Base-by-base conservation (phyloP, 1,140 invertebrate genomes). In the Papilio dardanus region DNA sequence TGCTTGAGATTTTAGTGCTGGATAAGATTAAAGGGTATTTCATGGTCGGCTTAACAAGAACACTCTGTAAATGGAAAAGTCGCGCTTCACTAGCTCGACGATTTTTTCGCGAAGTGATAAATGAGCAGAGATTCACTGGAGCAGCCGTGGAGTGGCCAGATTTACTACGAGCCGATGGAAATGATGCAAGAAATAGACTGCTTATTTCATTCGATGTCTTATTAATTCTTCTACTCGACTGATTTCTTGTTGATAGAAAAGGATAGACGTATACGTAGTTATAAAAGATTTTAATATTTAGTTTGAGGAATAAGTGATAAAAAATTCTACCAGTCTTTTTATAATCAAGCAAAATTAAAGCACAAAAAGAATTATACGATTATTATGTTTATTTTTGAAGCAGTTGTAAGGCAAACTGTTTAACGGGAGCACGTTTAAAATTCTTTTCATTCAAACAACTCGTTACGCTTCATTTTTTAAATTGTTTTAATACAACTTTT, bases 401-500 rank as follows among this genome's bases (percentile, higher is more conserved):
- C 67, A 42, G 37, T 69, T 69, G 35, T 37, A 30, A 42, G 35
- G 37, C 37, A 42, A 69, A 42, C 42, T 69, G n/a, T 37, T 69
- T 7, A 69, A 69, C 35, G 35, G 37, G 67, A 28, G 14, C 54
- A 62, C 37, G 37, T 69, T 42, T 28, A 24, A 69, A 69, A 69
- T 69, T 69, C 67, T 69, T 42, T 42, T 42, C 35, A 69, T 69
- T 42, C 67, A 68, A 19, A 68, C 31, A 68, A 42, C 67, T 69
- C 37, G 67, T 69, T 69, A 42, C 46, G 33, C 67, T 69, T 28
- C 37, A 69, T 42, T 19, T 42, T 69, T 69, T 37, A 69, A 69
- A 69, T 69, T 69, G 67, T 69, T 69, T 69, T 42, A 21, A 69
- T 14, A 69, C 67, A 69, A 42, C 67, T 69, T 69, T 69, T 46